Base-by-base conservation (phyloP, 2,888 invertebrate species). In the Cenopis cana region DNA sequence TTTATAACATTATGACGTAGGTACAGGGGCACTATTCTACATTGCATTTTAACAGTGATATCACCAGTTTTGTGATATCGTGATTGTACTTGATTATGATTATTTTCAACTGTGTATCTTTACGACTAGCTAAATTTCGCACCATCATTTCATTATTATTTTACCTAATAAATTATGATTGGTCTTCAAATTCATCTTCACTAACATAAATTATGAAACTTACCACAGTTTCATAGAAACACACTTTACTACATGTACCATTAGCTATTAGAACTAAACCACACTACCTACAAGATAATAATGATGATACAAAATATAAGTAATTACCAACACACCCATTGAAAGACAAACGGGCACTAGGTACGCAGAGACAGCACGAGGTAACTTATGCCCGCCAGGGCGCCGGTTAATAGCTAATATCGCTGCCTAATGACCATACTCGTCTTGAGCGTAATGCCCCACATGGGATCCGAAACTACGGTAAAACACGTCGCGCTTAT, bases 401-500 rank as follows among this genome's bases (percentile, higher is more conserved):
- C 85, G 86, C 80, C 88, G 87, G 91, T 87, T 93, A 93, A 93
- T 93, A 93, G 93, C 91, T 93, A 93, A 93, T 93, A 93, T 90
- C 89, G 90, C 85, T 84, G 89, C 85, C 90, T 93, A 93, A 93
- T 93, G 93, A 93, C 93, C 91, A 88, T 86, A 86, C 87, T 87
- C 90, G 89, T 91, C 90, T 91, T 87, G 85, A 82, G 81, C 85
- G 87, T 90, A 91, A 91, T 90, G 90, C 85, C 86, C 88, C 91
- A 84, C 91, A 83, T 86, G 92, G 90, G 81, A 84, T 77, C 79
- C 77, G 72, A 78, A 82, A 85, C 82, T 81, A 76, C 81, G 78
- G 74, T 54, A 74, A 73, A 79, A 81, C 82, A 79, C 82, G 79
- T 81, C 79, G 81, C 79, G 79, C 77, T 79, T 79, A 82, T 84